Evolutionary conservation across 2,113 vertebrate species (phyloP), one percentile per base, ranked within the genome.

Genomic region (Neogale vison): DNA sequence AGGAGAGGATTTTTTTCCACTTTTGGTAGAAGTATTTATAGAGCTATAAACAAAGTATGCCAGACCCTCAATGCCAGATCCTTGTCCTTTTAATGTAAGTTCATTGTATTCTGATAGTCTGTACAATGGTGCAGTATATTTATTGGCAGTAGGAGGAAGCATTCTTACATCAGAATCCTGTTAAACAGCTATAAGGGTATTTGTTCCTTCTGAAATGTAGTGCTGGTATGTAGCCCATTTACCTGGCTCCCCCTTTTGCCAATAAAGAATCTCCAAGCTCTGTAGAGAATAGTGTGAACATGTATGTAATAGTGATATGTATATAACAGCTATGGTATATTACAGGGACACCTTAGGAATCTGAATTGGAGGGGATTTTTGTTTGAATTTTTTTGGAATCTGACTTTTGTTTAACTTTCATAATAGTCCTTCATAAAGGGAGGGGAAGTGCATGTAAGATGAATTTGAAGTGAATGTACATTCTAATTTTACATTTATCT

Each of bases 371-470:
- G 18, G 57, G 20, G 13, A 7, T 34, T 80, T 90, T 93, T 42
- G 84, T 36, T 63, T 23, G 50, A 55, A 14, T 52, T 39, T 47
- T 94, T 91, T 91, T 88, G 18, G 50, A 61, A 47, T 96, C 31
- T 83, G 47, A 96, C 15, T 74, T 93, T 95, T 89, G 79, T 42
- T 81, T 61, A 18, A 42, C 52, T 95, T 80, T 93, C 26, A 47
- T 92, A 42, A 36, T 74, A 79, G 23, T 85, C 29, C 34, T 92
- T 87, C 71, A 31, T 52, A 63, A 79, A 34, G 26, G 23, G 31
- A 84, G 63, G 15, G 34, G 14, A 63, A 71, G 45, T 39, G 1
- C 15, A 42, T 74, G 17, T 31, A 71, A 65, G 10, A 69, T 93
- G 93, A 67, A 79, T 92, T 71, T 88, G 80, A 86, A 61, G 34